A percentile compares a stretch with the other conserved stretches of the same genome.
Conservation (phyloP, 2,113 vertebrate genomes). For the Gasterosteus nipponicus region DNA sequence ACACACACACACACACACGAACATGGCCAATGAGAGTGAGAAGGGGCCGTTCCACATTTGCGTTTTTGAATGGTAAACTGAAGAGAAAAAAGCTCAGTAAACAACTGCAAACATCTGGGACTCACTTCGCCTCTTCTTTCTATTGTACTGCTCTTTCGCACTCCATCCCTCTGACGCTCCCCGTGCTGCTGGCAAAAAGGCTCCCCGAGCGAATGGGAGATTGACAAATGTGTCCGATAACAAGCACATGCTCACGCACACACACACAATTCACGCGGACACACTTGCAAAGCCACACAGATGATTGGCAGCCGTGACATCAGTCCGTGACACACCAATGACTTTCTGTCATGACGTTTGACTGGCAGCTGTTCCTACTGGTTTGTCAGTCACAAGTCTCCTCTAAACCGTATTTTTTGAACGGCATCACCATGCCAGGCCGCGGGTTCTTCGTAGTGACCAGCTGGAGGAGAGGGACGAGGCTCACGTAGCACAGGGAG, state of each 20-base stretch:
- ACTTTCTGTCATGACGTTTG: conserved; percentile 73
- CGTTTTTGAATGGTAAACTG: background rate
- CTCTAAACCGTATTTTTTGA: background rate
- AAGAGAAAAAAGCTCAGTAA: conserved; percentile 27
- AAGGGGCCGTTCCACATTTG: conserved; percentile 40
- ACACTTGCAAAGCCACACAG: background rate
- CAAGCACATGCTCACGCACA: background rate
- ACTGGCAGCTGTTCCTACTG: conserved; percentile 54
- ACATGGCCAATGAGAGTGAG: background rate
- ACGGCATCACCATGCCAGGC: background rate
- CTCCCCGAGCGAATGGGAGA: conserved; percentile 45
- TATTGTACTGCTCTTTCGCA: conserved; percentile 27
- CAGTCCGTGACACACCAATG: conserved; percentile 70
- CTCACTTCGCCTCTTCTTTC: conserved; percentile 47
- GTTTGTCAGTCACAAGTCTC: background rate
- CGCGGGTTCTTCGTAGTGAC: conserved; percentile 55
- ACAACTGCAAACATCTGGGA: conserved; percentile 57
- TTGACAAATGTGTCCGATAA: conserved; percentile 52
- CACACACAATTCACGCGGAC: background rate
- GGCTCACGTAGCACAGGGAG: conserved; percentile 27
- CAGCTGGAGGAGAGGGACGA: conserved; percentile 33
- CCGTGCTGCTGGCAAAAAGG: conserved; percentile 39
- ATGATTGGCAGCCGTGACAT: conserved; percentile 73
- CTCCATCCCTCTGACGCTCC: conserved; percentile 33
- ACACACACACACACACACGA: background rate